A percentile compares a stretch with the other conserved stretches of the same genome.
phyloP scores from a whole-genome alignment of 2,797 vertebrate species.

The Antrozous pallidus region DNA sequence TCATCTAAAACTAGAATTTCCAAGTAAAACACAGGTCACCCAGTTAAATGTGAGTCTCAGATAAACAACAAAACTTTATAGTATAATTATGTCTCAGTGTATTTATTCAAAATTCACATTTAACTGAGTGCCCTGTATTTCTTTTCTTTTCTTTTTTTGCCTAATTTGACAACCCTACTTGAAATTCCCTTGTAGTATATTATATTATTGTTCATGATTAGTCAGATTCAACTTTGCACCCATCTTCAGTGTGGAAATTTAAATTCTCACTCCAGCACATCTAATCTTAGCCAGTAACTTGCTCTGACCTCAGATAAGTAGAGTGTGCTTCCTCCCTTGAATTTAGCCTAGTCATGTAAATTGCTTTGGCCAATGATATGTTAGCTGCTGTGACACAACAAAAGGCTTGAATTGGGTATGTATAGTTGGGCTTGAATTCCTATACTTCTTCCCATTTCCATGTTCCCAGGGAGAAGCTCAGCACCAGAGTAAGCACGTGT shows the following conservation, averaged over 20 bases:
- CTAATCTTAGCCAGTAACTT: background rate
- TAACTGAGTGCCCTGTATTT: background rate
- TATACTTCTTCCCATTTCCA: background rate
- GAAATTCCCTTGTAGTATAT: background rate
- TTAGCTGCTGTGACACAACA: background rate
- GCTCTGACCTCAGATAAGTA: background rate
- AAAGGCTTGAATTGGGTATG: background rate
- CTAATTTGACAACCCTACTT: background rate
- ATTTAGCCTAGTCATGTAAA: background rate
- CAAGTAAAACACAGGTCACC: background rate
- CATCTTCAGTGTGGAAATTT: background rate
- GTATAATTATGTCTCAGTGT: background rate
- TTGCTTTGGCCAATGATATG: background rate
- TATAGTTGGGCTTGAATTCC: background rate
- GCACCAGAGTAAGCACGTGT: background rate
- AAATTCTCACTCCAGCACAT: background rate
- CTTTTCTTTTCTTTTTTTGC: slow-evolving; percentile 15
- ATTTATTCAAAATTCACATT: background rate
- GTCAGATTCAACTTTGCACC: background rate
- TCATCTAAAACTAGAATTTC: background rate
- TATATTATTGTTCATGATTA: background rate
- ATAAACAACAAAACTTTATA: background rate
- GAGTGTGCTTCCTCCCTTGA: background rate
- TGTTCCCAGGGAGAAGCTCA: background rate
- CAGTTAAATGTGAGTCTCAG: background rate